Evolutionary conservation across 92 coral and sea anemone species (phyloP).

Genomic region (Siderastrea siderea): DNA sequence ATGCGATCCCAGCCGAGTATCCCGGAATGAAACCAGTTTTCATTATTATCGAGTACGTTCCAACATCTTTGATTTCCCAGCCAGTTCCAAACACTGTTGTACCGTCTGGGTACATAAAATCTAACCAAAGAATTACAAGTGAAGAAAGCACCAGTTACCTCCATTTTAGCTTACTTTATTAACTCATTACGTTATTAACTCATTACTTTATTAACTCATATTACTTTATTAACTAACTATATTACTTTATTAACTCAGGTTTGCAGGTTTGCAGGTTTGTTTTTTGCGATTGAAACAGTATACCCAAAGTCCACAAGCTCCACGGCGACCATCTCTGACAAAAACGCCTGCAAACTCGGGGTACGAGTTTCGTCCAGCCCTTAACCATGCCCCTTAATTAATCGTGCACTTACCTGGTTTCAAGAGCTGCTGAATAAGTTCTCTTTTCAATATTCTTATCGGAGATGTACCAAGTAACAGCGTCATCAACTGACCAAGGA

Average conservation of each 20-base stretch:
- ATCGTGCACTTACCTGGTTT: slow-evolving; percentile 82
- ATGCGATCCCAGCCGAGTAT: slow-evolving; percentile 88
- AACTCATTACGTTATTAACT: too few relatives aligned
- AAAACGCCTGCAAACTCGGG: too few relatives aligned
- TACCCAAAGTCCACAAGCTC: too few relatives aligned
- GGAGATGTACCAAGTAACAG: slow-evolving; percentile 68
- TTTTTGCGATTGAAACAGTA: too few relatives aligned
- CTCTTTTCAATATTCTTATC: slow-evolving; percentile 53
- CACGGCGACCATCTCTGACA: too few relatives aligned
- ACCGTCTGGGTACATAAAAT: slow-evolving; percentile 91
- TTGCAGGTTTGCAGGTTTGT: too few relatives aligned
- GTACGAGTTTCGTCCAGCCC: too few relatives aligned
- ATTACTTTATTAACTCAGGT: too few relatives aligned
- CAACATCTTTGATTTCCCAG: slow-evolving; percentile 90
- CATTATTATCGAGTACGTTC: slow-evolving; percentile 79
- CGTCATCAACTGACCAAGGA: slow-evolving; percentile 74
- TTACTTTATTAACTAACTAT: too few relatives aligned
- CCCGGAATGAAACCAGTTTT: slow-evolving; percentile 95
- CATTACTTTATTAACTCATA: too few relatives aligned
- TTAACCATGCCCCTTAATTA: neutral
- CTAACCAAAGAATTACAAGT: slow-evolving; percentile 38
- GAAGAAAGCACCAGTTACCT: neutral
- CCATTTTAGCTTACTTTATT: neutral
- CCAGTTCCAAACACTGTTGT: slow-evolving; percentile 92
- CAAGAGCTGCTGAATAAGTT: slow-evolving; percentile 73